These are phyloP conservation scores for Prionailurus viverrinus DNA, from an alignment of 2,113 vertebrate species.

Conservation along the genomic window DNA sequence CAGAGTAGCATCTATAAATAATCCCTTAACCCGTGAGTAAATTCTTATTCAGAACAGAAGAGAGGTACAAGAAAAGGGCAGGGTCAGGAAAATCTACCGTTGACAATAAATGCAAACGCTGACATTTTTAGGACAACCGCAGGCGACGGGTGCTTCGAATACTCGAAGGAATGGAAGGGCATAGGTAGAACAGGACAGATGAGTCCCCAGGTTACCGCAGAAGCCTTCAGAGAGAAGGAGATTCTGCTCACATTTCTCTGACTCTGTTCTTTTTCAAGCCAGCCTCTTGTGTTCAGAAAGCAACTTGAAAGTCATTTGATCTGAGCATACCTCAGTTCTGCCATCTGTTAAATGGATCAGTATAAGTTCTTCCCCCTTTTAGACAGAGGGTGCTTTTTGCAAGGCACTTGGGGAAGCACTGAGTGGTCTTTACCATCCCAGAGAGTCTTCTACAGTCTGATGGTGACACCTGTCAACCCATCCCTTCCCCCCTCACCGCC, in stretches of 20 bases:
- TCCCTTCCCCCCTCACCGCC: background rate
- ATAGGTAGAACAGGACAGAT: background rate
- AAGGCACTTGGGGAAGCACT: background rate
- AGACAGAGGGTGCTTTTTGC: background rate
- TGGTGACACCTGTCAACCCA: background rate
- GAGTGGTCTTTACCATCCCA: background rate
- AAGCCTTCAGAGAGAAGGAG: background rate
- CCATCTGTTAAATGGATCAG: background rate
- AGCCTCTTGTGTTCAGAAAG: background rate
- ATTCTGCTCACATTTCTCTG: background rate
- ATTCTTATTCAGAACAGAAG: slow-evolving; percentile 41
- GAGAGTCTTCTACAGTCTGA: background rate
- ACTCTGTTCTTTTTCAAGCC: background rate
- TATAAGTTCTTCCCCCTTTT: background rate
- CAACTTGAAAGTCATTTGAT: background rate
- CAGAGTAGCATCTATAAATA: slow-evolving; percentile 60
- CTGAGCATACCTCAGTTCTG: background rate
- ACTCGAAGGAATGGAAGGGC: background rate
- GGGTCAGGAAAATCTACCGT: background rate
- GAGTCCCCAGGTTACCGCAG: background rate
- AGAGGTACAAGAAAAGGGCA: background rate
- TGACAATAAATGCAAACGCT: slow-evolving; percentile 11
- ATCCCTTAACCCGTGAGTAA: background rate
- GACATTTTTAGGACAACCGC: background rate
- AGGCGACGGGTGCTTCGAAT: background rate